Evolutionary conservation across 2,797 vertebrate species (phyloP).

Genomic region (Hydrophis major): DNA sequence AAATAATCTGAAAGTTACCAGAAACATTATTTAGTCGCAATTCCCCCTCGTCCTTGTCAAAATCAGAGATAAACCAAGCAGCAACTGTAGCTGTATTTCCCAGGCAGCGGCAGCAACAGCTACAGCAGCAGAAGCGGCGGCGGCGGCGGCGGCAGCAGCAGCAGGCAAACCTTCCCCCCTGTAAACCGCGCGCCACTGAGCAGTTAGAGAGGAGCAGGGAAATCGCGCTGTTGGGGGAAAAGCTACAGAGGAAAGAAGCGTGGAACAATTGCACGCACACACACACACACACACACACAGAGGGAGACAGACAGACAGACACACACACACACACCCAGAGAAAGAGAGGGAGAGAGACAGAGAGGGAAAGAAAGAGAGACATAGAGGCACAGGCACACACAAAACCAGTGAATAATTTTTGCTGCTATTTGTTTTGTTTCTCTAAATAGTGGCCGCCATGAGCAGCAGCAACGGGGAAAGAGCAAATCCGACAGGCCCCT

Average conservation of each 20-base stretch:
- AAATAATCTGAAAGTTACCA: conserved; percentile 86
- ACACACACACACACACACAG: conserved; percentile 61
- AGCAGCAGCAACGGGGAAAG: conserved; percentile 73
- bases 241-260: conserved; percentile 69
- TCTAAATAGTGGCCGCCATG: conserved; percentile 80
- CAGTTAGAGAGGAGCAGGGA: conserved; percentile 57
- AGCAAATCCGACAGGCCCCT: conserved; percentile 80
- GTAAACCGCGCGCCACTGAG: conserved; percentile 62
- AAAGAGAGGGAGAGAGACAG: not conserved
- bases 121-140: conserved; percentile 57
- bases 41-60: conserved; percentile 77
- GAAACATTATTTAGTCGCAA: conserved; percentile 86
- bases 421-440: conserved; percentile 71
- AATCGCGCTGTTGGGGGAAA: conserved; percentile 65
- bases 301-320: conserved; percentile 29
- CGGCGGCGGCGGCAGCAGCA: conserved; percentile 55
- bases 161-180: conserved; percentile 61
- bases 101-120: conserved; percentile 62
- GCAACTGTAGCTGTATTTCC: conserved; percentile 67
- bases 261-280: conserved; percentile 74
- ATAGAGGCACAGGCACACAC: conserved; percentile 65
- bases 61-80: conserved; percentile 67
- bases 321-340: conserved; percentile 61
- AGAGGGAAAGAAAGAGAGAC: not conserved
- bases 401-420: conserved; percentile 75